Evolutionary conservation across 1,140 invertebrate genomes (phyloP), one percentile per base, ranked within the genome.

Genomic region (Drosophila burlai): DNA sequence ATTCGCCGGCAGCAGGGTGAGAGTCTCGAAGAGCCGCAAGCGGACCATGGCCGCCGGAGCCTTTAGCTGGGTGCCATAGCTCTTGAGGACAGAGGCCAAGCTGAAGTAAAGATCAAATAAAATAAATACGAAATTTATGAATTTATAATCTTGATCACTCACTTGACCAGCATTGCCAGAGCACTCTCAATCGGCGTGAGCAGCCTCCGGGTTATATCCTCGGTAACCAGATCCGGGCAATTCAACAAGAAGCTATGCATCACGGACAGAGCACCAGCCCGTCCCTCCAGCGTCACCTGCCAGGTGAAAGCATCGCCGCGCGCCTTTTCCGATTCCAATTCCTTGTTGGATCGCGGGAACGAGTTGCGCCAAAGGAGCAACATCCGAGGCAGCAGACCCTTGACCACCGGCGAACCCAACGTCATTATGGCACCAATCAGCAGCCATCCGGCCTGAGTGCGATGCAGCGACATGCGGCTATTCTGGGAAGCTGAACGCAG

Each of bases 271-370:
- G 99, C 99, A 1, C 99, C 99, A 16, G 99, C 97, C 63, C 99
- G 94, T 16, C 98, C 98, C 94, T 99, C 98, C 50, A 99, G 93
- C 2, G 98, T 99, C 21, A 99, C 97, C 95, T 99, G 98, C 99
- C 99, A 99, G 45, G 99, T 99, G 93, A 99, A 99, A 1, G 98
- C 97, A 94, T 99, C 99, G 9, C 99, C 99, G 68, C 99, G 95
- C 1, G 97, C 97, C 92, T 99, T 99, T 94, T 99, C 99, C 9
- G 97, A 98, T 90, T 99, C 99, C 24, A 99, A 94, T 93, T 99
- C 98, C 92, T 99, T 99, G 34, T 96, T 96, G 1, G 98, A 99
- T 46, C 98, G 95, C 0, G 99, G 99, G 93, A 99, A 99, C 31
- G 98, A 98, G 93, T 99, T 99, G 83, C 98, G 96, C 99, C 99